These are phyloP conservation scores for Coenobita brevimanus DNA, from an alignment of 1,140 invertebrate species.

Conservation along the genomic window DNA sequence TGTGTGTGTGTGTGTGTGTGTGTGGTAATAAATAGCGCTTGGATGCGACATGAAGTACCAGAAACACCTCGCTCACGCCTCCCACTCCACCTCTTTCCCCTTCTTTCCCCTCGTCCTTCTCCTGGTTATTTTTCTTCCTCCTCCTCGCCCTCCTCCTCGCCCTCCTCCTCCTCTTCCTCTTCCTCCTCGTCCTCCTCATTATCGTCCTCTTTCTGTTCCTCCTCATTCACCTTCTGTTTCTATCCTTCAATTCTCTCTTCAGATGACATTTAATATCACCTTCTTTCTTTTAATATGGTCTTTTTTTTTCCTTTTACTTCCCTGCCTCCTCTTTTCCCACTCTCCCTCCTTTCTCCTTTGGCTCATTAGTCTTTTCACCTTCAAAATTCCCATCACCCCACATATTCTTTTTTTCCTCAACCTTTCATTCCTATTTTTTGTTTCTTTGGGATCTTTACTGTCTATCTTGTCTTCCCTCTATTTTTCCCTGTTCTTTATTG, in stretches of 20 bases:
- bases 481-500: no score
- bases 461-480: no score
- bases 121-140: background rate
- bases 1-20: background rate
- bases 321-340: background rate
- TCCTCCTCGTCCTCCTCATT: no score
- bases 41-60: background rate
- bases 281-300: background rate
- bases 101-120: background rate
- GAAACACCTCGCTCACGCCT: background rate
- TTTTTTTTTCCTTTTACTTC: background rate
- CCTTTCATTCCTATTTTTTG: no score
- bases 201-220: no score
- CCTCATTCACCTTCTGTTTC: background rate
- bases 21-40: background rate
- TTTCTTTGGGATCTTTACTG: no score
- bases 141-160: background rate
- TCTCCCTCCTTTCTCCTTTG: background rate
- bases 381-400: no score
- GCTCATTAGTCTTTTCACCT: background rate
- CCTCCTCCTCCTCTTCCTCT: background rate
- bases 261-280: no score
- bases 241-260: no score
- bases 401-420: no score
- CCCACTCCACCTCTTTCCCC: background rate